Evolutionary conservation across 2,888 invertebrate genomes (phyloP), one percentile per base, ranked within the genome.

Genomic region (Hetaerina titia): DNA sequence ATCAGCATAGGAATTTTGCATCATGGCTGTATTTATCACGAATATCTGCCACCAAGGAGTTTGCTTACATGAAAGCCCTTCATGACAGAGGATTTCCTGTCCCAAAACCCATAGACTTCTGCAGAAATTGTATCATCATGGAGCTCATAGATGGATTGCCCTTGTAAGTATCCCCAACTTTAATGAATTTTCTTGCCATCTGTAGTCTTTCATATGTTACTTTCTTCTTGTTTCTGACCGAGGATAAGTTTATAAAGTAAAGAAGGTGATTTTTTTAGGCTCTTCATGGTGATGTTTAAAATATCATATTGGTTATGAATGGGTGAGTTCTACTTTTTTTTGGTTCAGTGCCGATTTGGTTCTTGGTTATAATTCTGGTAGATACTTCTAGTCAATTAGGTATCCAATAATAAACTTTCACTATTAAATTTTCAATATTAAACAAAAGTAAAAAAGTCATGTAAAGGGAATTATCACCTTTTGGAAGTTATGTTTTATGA

Each of bases 11-110:
- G 95, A 98, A 98, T 96, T 98, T 98, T 95, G 98, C 98, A 17
- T 99, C 99, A 0, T 99, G 99, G 99, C 97, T 99, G 0, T 99
- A 99, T 96, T 97, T 99, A 94, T 99, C 99, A 0, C 97, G 99
- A 95, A 98, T 99, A 96, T 99, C 99, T 0, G 99, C 99, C 0
- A 98, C 99, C 2, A 99, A 99, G 97, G 99, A 99, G 97, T 99
- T 98, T 97, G 99, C 99, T 0, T 99, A 99, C 96, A 99, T 99
- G 99, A 99, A 98, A 96, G 99, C 99, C 0, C 97, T 99, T 58
- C 97, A 99, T 96, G 98, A 99, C 8, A 97, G 99, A 95, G 98
- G 98, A 19, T 99, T 99, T 96, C 99, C 99, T 0, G 99, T 99
- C 0, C 99, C 99, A 0, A 98, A 98, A 96, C 99, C 99, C 0